These are phyloP conservation scores for Phania funesta DNA, from an alignment of 2,888 invertebrate species.

Conservation along the genomic window DNA sequence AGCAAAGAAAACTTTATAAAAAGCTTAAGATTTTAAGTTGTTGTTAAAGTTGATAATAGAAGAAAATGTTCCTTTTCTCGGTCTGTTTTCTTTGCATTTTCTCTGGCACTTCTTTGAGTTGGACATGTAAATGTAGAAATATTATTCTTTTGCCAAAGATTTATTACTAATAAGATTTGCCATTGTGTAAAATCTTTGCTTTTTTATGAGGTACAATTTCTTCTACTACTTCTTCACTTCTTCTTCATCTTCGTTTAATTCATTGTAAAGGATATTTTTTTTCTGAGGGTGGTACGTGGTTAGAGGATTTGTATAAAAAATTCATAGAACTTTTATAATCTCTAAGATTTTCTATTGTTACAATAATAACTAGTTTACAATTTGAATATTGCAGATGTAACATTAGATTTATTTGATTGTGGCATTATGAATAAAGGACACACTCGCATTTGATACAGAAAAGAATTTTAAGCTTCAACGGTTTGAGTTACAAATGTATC, in stretches of 20 bases:
- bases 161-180: conserved; percentile 64
- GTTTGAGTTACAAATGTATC: too few relatives aligned
- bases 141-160: conserved; percentile 37
- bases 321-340: too few relatives aligned
- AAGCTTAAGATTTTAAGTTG: conserved; percentile 46
- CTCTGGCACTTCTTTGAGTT: neutral
- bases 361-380: too few relatives aligned
- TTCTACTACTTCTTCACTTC: neutral
- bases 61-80: neutral
- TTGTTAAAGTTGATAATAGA: conserved; percentile 32
- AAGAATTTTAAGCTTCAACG: too few relatives aligned
- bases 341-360: too few relatives aligned
- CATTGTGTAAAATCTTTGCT: conserved; percentile 11
- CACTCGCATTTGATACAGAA: too few relatives aligned
- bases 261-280: neutral
- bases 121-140: conserved; percentile 8
- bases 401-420: too few relatives aligned
- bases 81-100: neutral
- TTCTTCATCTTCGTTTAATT: neutral
- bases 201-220: too few relatives aligned
- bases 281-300: too few relatives aligned
- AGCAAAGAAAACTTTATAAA: conserved; percentile 12
- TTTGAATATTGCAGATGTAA: too few relatives aligned
- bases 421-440: too few relatives aligned
- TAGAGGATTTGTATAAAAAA: too few relatives aligned